These are phyloP conservation scores for Falco concolor DNA, from an alignment of 2,797 vertebrate genomes.

Conservation along the genomic window DNA sequence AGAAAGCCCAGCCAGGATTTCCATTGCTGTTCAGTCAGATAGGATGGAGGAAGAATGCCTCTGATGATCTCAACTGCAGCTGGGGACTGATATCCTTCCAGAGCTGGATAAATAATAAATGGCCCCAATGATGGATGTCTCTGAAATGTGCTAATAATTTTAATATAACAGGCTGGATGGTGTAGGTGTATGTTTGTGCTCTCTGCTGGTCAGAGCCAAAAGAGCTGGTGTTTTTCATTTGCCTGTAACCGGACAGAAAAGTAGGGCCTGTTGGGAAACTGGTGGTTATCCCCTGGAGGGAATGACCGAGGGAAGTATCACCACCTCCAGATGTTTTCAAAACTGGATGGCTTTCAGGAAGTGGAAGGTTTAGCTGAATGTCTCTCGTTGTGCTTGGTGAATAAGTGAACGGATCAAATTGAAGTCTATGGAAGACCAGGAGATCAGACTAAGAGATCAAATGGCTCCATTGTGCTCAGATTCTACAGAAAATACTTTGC, in stretches of 20 bases:
- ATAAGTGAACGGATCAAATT: not conserved
- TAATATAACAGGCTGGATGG: not conserved
- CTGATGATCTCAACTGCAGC: not conserved
- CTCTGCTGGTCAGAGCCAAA: not conserved
- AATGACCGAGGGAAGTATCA: not conserved
- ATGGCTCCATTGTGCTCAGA: not conserved
- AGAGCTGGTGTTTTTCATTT: not conserved
- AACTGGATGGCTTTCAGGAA: not conserved
- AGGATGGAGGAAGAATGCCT: not conserved
- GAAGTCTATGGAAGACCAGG: not conserved
- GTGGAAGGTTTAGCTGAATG: not conserved
- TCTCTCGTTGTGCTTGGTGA: not conserved
- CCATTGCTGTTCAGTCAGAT: not conserved
- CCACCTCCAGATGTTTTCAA: not conserved
- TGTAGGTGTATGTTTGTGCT: not conserved
- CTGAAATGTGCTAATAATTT: not conserved
- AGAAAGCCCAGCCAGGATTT: not conserved
- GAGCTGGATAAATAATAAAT: conserved; percentile 35
- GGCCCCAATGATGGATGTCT: not conserved
- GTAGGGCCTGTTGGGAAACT: not conserved
- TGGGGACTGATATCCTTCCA: not conserved
- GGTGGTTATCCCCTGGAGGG: not conserved
- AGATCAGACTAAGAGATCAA: not conserved
- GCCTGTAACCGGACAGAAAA: not conserved
- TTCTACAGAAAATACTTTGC: not conserved